phyloP scores from a whole-genome alignment of 2,113 vertebrate species.

The Xerus inauris region DNA sequence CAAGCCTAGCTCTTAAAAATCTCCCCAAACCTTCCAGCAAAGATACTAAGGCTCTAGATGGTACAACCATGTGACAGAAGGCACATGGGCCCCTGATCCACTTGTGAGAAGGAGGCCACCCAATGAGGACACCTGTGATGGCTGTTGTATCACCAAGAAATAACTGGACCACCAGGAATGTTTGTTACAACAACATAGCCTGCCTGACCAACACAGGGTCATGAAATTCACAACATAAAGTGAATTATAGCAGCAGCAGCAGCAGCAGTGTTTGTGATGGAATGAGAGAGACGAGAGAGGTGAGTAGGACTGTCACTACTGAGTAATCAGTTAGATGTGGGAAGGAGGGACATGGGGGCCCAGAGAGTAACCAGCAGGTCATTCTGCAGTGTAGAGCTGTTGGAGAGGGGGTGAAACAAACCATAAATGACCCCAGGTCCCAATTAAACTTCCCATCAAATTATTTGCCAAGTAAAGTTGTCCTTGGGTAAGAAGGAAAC shows the following conservation, averaged over 20 bases:
- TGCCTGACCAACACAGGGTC: background rate
- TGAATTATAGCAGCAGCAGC: background rate
- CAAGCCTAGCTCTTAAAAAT: background rate
- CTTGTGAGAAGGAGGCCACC: background rate
- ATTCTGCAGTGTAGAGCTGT: background rate
- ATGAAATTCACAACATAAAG: background rate
- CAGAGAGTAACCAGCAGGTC: background rate
- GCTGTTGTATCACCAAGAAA: background rate
- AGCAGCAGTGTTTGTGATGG: fast-evolving
- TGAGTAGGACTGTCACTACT: background rate
- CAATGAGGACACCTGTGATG: background rate
- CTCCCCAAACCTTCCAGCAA: background rate
- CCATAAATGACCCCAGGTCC: background rate
- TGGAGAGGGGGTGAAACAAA: background rate
- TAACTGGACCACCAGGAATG: too few species aligned
- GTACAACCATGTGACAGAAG: background rate
- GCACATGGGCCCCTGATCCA: background rate
- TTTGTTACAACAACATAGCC: background rate
- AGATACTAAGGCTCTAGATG: background rate
- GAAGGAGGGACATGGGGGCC: background rate
- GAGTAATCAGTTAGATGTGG: background rate
- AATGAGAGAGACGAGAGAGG: background rate
- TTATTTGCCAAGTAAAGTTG: background rate
- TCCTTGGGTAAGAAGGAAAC: background rate
- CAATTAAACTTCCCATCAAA: background rate